These are phyloP conservation scores for Zootermopsis nevadensis DNA, from an alignment of 2,888 invertebrate genomes.

Conservation along the genomic window DNA sequence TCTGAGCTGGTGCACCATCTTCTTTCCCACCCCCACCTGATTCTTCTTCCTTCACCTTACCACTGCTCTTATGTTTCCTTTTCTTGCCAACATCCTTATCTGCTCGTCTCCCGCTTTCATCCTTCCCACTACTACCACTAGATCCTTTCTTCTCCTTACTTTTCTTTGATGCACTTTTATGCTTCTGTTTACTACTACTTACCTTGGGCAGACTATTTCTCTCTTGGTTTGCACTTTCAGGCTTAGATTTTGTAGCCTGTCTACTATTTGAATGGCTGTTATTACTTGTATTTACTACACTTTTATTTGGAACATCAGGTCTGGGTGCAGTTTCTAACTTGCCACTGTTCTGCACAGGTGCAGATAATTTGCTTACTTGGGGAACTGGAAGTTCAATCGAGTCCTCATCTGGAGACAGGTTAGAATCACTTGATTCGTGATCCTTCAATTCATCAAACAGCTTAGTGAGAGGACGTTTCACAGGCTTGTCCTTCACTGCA, in stretches of 20 bases:
- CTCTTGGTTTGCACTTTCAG: slow-evolving; percentile 40
- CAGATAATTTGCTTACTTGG: slow-evolving; percentile 28
- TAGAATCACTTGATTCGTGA: slow-evolving; percentile 50
- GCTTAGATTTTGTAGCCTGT: slow-evolving; percentile 40
- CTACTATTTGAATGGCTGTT: slow-evolving; percentile 12
- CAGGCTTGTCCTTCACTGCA: slow-evolving; percentile 50
- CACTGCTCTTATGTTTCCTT: slow-evolving; percentile 49
- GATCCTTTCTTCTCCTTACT: slow-evolving; percentile 54
- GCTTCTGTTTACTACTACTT: slow-evolving; percentile 52
- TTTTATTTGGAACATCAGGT: slow-evolving; percentile 30
- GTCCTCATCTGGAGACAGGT: slow-evolving; percentile 54
- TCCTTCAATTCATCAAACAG: slow-evolving; percentile 53
- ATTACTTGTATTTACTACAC: slow-evolving; percentile 9
- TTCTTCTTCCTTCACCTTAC: slow-evolving; percentile 48
- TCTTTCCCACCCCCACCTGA: slow-evolving; percentile 11
- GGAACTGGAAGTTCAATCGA: slow-evolving; percentile 45
- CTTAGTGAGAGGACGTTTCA: slow-evolving; percentile 51
- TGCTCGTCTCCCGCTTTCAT: slow-evolving; percentile 53
- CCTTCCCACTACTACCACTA: slow-evolving; percentile 48
- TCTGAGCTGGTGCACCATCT: slow-evolving; percentile 37
- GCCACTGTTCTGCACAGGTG: not conserved
- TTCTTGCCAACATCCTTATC: slow-evolving; percentile 55
- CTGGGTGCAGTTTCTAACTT: slow-evolving; percentile 22
- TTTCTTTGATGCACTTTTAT: slow-evolving; percentile 52
- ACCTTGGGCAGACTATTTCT: slow-evolving; percentile 46